These are phyloP conservation scores for Pterocles burchelli DNA, from an alignment of 2,113 vertebrate species.

Conservation along the genomic window DNA sequence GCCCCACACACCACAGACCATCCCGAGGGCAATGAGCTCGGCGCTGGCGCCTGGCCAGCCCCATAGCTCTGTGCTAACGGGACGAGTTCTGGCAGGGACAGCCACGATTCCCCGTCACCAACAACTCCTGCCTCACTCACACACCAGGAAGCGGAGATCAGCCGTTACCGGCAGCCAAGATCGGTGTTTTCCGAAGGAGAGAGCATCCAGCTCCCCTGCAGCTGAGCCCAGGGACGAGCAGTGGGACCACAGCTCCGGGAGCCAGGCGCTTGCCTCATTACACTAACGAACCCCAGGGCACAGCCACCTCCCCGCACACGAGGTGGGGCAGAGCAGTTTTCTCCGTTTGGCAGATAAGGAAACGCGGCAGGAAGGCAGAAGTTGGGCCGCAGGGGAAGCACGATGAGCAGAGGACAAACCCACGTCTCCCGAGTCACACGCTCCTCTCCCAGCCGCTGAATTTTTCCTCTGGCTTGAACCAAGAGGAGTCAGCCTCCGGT, in stretches of 20 bases:
- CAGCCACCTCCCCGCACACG: rapidly evolving
- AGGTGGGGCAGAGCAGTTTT: background rate
- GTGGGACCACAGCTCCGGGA: rapidly evolving
- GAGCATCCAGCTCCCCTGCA: rapidly evolving
- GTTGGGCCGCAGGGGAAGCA: background rate
- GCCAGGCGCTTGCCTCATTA: background rate
- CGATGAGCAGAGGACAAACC: background rate
- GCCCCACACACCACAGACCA: background rate
- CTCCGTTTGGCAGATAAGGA: background rate
- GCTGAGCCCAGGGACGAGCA: background rate
- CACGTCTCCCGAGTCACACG: background rate
- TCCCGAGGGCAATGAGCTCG: background rate
- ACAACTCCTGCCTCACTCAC: background rate
- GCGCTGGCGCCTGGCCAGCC: background rate
- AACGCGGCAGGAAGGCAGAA: constrained; percentile 1
- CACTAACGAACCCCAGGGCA: background rate
- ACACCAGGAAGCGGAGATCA: rapidly evolving
- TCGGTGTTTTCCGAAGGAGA: background rate
- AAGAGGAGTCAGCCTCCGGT: rapidly evolving
- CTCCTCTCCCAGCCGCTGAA: background rate
- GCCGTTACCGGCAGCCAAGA: background rate
- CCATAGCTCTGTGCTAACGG: rapidly evolving
- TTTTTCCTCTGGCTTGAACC: background rate
- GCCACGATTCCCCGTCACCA: rapidly evolving
- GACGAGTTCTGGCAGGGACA: background rate